These are phyloP conservation scores for Acanthosoma haemorrhoidale DNA, from an alignment of 2,888 invertebrate species.

Conservation along the genomic window DNA sequence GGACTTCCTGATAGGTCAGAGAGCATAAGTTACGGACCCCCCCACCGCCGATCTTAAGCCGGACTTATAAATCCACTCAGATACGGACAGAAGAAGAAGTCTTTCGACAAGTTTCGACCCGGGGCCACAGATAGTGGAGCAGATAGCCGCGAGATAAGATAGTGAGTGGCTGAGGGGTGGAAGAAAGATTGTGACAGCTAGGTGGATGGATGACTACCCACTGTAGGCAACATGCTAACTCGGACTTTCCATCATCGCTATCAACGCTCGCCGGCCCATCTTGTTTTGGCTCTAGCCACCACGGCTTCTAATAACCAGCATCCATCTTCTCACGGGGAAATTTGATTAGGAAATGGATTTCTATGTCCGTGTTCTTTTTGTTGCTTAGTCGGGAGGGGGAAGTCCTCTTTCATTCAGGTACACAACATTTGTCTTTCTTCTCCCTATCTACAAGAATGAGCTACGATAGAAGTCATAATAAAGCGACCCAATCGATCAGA, in stretches of 20 bases:
- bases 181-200: conserved; percentile 8
- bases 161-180: no score
- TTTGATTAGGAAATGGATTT: no score
- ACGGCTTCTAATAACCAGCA: not conserved
- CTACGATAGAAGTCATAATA: no score
- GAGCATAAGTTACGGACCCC: not conserved
- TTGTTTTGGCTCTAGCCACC: not conserved
- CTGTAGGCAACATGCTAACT: not conserved
- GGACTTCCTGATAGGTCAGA: not conserved
- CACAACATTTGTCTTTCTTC: no score
- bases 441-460: no score
- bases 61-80: not conserved
- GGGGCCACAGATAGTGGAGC: not conserved
- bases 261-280: not conserved
- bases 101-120: not conserved
- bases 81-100: no score
- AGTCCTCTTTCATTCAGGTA: no score
- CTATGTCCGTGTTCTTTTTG: no score
- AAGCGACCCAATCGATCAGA: no score
- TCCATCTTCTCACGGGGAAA: conserved; percentile 11
- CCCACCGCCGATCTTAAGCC: not conserved
- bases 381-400: no score
- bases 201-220: not conserved
- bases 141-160: conserved; percentile 1
- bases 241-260: conserved; percentile 2